Conservation (phyloP, 2,888 invertebrate species). For the Patella depressa region DNA sequence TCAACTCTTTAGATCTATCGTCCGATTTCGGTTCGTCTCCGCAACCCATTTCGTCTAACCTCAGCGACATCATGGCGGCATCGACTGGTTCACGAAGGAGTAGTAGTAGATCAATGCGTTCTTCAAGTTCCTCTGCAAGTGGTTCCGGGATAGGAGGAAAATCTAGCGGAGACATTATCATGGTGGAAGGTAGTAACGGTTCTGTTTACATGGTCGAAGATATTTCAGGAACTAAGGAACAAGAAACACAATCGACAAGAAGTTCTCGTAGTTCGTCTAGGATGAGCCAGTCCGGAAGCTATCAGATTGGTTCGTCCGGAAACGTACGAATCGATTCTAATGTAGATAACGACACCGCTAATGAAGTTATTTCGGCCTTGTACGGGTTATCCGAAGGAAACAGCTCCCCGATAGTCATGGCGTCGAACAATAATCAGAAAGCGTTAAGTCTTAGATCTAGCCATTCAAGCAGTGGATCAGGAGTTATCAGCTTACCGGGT, state of each 20-base stretch:
- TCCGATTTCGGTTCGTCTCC: not conserved
- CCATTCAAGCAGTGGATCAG: not conserved
- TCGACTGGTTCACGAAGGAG: constrained; percentile 43
- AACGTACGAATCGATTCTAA: constrained; percentile 8
- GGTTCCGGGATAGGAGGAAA: constrained; percentile 28
- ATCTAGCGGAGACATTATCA: constrained; percentile 39
- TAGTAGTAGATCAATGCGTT: constrained; percentile 33
- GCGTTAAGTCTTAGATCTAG: constrained; percentile 16
- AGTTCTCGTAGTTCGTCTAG: not conserved
- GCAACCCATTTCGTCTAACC: constrained; percentile 34
- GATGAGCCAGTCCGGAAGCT: not conserved
- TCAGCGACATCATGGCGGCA: constrained; percentile 47
- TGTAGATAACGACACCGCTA: constrained; percentile 16
- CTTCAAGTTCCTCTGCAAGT: constrained; percentile 25
- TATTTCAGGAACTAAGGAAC: constrained; percentile 48
- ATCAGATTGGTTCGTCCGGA: not conserved
- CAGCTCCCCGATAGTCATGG: constrained; percentile 4
- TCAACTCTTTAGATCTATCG: not conserved
- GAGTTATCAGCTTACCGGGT: not conserved
- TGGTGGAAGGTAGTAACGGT: constrained; percentile 52
- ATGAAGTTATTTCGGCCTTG: constrained; percentile 22
- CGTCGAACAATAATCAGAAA: constrained; percentile 13
- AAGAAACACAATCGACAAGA: constrained; percentile 34
- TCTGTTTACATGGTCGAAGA: constrained; percentile 54
- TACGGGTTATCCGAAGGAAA: constrained; percentile 14